A percentile compares a stretch with the other conserved stretches of the same genome.
phyloP scores from a whole-genome alignment of 2,113 vertebrate genomes.

The Elanus axillaris region DNA sequence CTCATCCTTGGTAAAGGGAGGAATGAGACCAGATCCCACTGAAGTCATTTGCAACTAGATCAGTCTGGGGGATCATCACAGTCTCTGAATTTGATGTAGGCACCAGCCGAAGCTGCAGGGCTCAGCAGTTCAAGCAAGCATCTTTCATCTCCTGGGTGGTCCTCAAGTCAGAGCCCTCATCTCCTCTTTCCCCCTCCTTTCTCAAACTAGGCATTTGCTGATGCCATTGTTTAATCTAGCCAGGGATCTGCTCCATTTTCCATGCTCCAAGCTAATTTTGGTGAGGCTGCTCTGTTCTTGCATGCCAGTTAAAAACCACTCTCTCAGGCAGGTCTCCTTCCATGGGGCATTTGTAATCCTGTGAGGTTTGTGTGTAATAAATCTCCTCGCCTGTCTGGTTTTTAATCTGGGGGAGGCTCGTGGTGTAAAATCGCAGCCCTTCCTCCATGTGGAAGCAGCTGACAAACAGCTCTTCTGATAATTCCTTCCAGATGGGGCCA shows the following conservation, averaged over 20 bases:
- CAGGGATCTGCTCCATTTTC: conserved; percentile 47
- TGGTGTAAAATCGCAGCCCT: not conserved
- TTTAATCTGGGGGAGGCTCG: not conserved
- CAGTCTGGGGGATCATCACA: not conserved
- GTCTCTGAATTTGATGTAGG: not conserved
- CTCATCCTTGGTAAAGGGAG: not conserved
- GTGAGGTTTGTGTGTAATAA: not conserved
- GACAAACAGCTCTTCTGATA: not conserved
- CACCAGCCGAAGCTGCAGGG: not conserved
- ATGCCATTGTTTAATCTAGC: conserved; percentile 20
- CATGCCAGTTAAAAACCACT: not conserved
- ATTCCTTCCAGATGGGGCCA: conserved; percentile 31
- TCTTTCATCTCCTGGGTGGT: conserved; percentile 53
- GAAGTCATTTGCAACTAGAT: not conserved
- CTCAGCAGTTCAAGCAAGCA: not conserved
- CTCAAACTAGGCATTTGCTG: not conserved
- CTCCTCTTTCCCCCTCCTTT: not conserved
- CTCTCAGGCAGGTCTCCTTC: conserved; percentile 13
- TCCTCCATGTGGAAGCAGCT: not conserved
- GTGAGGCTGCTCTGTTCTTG: not conserved
- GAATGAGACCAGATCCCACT: not conserved
- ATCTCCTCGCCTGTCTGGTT: not conserved
- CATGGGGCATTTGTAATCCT: not conserved
- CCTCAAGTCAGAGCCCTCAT: not conserved
- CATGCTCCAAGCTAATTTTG: conserved; percentile 42